Base-by-base conservation (phyloP, 1,140 invertebrate genomes). In the Sitophilus oryzae region DNA sequence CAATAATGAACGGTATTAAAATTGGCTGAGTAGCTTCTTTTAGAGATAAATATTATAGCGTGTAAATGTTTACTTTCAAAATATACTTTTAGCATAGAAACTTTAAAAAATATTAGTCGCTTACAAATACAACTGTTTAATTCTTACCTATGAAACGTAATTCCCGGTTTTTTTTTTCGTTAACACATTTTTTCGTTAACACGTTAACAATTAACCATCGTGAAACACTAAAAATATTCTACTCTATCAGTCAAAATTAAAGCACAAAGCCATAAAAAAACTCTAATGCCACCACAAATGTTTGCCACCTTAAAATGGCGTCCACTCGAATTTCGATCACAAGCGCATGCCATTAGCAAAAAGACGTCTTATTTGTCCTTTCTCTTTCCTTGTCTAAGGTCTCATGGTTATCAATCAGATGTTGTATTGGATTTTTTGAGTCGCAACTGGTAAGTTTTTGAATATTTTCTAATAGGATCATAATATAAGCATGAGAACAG, bases 361-460 rank as follows among this genome's bases (percentile, higher is more conserved):
- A 20, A 20, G 15, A 9, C 11, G 40, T 10, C 11, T 42, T 42
- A 42, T 16, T 10, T 20, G 40, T 42, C 40, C 40, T 16, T 16
- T 42, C 40, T 42, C 16, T 42, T 42, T 42, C 40, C 40, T 42
- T 3, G 40, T 42, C 40, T 42, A 42, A 42, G 40, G 14, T 41
- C 15, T 41, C 25, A n/a, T n/a, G n/a, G n/a, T n/a, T n/a, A n/a
- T n/a, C n/a, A n/a, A n/a, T n/a, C n/a, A n/a, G n/a, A n/a, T n/a
- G n/a, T n/a, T n/a, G n/a, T n/a, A n/a, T n/a, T n/a, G n/a, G n/a
- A n/a, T n/a, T n/a, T n/a, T n/a, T n/a, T n/a, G n/a, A n/a, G n/a
- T n/a, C n/a, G n/a, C n/a, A n/a, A n/a, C n/a, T n/a, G n/a, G n/a
- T n/a, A n/a, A n/a, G n/a, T n/a, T n/a, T n/a, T n/a, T n/a, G n/a